phyloP scores from a whole-genome alignment of 2,888 invertebrate genomes.

The Pilophorus perplexus region DNA sequence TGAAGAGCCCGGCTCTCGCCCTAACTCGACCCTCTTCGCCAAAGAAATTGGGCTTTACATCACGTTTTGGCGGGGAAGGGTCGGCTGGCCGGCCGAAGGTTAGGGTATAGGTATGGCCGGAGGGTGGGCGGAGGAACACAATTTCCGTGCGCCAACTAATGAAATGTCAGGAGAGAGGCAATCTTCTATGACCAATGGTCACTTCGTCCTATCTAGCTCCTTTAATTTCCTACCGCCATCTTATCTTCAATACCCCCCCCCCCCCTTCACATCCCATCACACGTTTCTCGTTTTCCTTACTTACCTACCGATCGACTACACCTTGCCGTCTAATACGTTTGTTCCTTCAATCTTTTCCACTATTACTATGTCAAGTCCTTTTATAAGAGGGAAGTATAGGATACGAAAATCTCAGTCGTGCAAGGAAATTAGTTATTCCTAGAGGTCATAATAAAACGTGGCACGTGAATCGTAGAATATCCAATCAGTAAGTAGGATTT shows the following conservation, averaged over 20 bases:
- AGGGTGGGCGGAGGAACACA: conserved; percentile 22
- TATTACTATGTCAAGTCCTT: too few species aligned
- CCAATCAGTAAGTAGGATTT: too few species aligned
- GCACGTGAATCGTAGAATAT: too few species aligned
- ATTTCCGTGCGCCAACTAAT: conserved; percentile 45
- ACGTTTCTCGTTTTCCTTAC: too few species aligned
- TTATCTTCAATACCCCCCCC: conserved; percentile 39
- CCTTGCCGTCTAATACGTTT: not conserved
- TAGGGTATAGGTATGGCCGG: not conserved
- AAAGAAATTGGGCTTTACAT: conserved; percentile 45
- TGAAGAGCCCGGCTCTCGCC: conserved; percentile 4
- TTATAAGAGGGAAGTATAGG: too few species aligned
- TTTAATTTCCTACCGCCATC: conserved; percentile 46
- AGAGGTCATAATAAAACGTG: too few species aligned
- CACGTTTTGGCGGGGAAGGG: conserved; percentile 43
- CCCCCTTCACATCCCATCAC: not conserved
- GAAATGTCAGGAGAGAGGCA: conserved; percentile 43
- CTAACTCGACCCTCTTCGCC: conserved; percentile 4
- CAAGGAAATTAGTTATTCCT: too few species aligned
- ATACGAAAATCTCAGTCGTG: too few species aligned
- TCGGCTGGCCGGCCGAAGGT: not conserved
- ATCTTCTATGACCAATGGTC: conserved; percentile 46
- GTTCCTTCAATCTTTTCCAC: too few species aligned
- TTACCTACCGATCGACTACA: too few species aligned
- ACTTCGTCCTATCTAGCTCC: conserved; percentile 42